Conservation (phyloP, 1,140 invertebrate genomes). For the Hyles vespertilio region DNA sequence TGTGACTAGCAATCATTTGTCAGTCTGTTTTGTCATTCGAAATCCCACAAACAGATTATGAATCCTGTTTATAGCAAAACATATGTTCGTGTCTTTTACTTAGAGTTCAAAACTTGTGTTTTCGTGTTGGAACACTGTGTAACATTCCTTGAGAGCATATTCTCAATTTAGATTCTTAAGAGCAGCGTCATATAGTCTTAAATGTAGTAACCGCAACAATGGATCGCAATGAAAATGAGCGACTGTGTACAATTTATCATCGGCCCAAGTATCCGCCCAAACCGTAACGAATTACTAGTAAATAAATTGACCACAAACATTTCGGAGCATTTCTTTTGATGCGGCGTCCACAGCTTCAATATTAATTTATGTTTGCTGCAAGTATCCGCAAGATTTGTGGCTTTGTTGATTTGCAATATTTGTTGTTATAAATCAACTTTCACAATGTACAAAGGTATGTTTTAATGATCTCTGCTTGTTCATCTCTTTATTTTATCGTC, state of each 20-base stretch:
- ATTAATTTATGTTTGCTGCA: constrained; percentile 39
- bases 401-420: constrained; percentile 22
- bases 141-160: neutral
- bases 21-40: constrained; percentile 61
- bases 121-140: neutral
- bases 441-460: no score
- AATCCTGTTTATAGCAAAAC: constrained; percentile 31
- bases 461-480: no score
- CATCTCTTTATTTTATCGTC: no score
- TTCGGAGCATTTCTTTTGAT: constrained; percentile 53
- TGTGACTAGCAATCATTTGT: constrained; percentile 65
- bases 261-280: constrained; percentile 64
- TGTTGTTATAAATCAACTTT: constrained; percentile 15
- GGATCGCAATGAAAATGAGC: constrained; percentile 42
- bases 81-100: constrained; percentile 8
- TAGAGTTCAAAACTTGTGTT: constrained; percentile 33
- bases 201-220: neutral
- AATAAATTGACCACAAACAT: constrained; percentile 68
- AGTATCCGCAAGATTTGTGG: constrained; percentile 24
- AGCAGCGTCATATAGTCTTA: neutral
- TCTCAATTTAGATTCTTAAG: neutral
- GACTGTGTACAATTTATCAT: constrained; percentile 67
- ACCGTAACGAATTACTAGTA: constrained; percentile 68
- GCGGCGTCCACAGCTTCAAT: constrained; percentile 27
- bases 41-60: constrained; percentile 33